Evolutionary conservation across 35 echinoderm and acorn worm genomes (phyloP).

Genomic region (Apostichopus parvimensis): DNA sequence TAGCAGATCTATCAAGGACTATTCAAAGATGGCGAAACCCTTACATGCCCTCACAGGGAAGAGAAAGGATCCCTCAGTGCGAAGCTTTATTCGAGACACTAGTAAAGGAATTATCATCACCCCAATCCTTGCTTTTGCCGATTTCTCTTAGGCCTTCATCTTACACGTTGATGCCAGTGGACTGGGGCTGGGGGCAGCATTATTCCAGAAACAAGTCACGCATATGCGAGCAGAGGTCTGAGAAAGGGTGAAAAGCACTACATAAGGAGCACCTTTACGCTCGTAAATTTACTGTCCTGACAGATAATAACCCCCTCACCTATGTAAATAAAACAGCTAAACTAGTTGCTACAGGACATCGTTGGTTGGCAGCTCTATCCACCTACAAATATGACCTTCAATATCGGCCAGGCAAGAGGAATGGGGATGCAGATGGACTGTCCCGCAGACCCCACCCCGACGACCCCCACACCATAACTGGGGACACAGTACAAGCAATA

Average conservation of each 20-base stretch:
- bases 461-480: background rate
- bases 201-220: background rate
- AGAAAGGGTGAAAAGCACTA: background rate
- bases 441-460: conserved; percentile 29
- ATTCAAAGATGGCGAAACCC: conserved; percentile 49
- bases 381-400: conserved; percentile 41
- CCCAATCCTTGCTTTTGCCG: background rate
- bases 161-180: background rate
- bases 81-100: background rate
- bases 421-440: conserved; percentile 70
- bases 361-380: conserved; percentile 55
- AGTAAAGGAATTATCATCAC: background rate
- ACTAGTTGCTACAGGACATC: conserved; percentile 48
- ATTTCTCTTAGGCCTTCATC: background rate
- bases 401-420: conserved; percentile 53
- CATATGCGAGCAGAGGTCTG: conserved; percentile 26
- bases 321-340: conserved; percentile 62
- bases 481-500: background rate
- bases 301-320: conserved; percentile 4
- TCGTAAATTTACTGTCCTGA: background rate
- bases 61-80: conserved; percentile 1
- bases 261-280: conserved; percentile 1
- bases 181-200: too few relatives aligned
- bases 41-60: conserved; percentile 52
- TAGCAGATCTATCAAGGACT: conserved; percentile 28